Base-by-base conservation (phyloP, 1,140 invertebrate species). In the Bursaphelenchus mucronatus region DNA sequence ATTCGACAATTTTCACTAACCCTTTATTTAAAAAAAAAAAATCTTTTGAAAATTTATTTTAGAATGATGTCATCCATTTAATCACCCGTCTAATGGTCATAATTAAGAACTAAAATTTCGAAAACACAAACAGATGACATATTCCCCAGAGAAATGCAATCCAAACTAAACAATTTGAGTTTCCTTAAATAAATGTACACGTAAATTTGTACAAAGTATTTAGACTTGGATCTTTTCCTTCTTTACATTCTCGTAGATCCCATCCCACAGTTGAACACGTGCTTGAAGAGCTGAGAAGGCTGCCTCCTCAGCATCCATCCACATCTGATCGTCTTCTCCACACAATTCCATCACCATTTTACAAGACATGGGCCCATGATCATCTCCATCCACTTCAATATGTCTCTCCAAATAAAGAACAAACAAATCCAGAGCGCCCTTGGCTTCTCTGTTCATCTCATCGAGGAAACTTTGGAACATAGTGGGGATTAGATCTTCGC, bases 401-500 rank as follows among this genome's bases (percentile, higher is more conserved):
- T 67, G 65, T 67, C 65, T 67, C 47, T 67, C 65, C 61, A 67
- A 44, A 51, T 67, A 67, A n/a, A 67, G 61, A 21, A 64, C 66
- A 53, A 67, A 67, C 15, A 46, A 68, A 50, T 67, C 65, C 19
- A 67, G 62, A 54, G 52, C 52, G 3, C 65, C 65, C 15, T 54
- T 51, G 49, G 66, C 19, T 67, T 61, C 65, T 49, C 53, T 66
- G 51, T 67, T 67, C 57, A 30, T 54, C 56, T 67, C 65, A 13
- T 54, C 11, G 13, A 67, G 65, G n/a, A 67, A 61, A 41, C 46
- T 30, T 21, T 66, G 67, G 62, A 67, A 67, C 62, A 67, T 67
- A 8, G 66, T 47, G 13, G 65, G 65, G 30, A 67, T 67, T 13
- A 67, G 62, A 45, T 67, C 65, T 47, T 67, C 65, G 30, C 65